Conservation (phyloP, 2,888 invertebrate genomes). For the Vannuccia rotundouncinata region DNA sequence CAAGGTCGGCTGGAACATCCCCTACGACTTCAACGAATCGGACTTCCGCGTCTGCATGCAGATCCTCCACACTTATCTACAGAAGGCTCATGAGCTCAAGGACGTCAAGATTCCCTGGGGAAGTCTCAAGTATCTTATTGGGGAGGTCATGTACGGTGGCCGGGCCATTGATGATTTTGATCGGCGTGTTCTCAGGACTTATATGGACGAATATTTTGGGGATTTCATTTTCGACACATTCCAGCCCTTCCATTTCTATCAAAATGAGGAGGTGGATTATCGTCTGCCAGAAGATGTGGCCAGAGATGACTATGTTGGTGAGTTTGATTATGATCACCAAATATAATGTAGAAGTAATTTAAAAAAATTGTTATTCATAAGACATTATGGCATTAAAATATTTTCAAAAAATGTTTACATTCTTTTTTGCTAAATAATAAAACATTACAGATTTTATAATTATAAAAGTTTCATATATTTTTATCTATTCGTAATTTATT, state of each 20-base stretch:
- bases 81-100: conserved; percentile 62
- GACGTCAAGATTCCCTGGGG: conserved; percentile 74
- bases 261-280: conserved; percentile 69
- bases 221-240: conserved; percentile 84
- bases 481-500: neutral
- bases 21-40: conserved; percentile 82
- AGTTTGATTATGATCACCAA: conserved; percentile 31
- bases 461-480: neutral
- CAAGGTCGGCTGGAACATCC: conserved; percentile 88
- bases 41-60: conserved; percentile 81
- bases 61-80: conserved; percentile 76
- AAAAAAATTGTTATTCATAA: neutral
- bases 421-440: neutral
- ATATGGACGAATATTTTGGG: conserved; percentile 89
- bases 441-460: neutral
- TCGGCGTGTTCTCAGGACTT: conserved; percentile 73
- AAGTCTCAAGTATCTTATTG: conserved; percentile 81
- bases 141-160: conserved; percentile 92
- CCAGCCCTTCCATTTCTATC: conserved; percentile 82
- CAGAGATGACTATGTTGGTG: conserved; percentile 53
- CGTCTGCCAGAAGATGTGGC: conserved; percentile 63
- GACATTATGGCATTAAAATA: neutral
- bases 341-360: neutral
- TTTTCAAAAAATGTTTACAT: neutral
- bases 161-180: conserved; percentile 85